Conservation (phyloP, 1,140 invertebrate species). For the Halictus rubicundus region DNA sequence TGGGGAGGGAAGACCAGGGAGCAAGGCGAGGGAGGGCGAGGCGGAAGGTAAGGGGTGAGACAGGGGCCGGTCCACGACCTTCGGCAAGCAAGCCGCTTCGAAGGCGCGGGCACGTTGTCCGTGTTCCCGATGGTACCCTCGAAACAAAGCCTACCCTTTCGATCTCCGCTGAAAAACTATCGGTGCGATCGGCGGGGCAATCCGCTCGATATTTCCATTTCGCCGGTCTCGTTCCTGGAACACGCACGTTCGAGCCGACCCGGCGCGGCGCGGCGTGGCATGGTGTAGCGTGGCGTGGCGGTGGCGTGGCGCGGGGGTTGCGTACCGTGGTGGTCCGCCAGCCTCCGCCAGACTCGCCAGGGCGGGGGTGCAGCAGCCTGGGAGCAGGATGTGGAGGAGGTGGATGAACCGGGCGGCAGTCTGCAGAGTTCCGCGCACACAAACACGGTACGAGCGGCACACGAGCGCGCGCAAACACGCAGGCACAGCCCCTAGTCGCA, state of each 20-base stretch:
- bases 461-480: not conserved
- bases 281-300: not conserved
- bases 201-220: conserved; percentile 29
- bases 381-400: conserved; percentile 72
- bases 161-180: not conserved
- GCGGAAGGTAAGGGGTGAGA: not conserved
- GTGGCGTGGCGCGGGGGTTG: conserved; percentile 33
- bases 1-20: too few species aligned
- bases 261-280: conserved; percentile 1
- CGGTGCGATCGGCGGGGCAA: not conserved
- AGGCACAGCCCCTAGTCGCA: not conserved
- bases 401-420: conserved; percentile 78
- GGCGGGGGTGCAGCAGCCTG: conserved; percentile 71
- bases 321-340: conserved; percentile 48
- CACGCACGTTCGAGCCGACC: conserved; percentile 57
- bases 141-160: not conserved
- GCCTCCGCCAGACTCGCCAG: conserved; percentile 57
- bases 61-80: conserved; percentile 28
- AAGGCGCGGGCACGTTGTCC: too few species aligned
- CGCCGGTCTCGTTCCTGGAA: conserved; percentile 35
- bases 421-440: conserved; percentile 60
- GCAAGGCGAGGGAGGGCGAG: too few species aligned
- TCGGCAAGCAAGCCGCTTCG: conserved; percentile 6
- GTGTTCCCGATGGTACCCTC: not conserved
- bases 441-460: not conserved